A percentile compares a stretch with the other conserved stretches of the same genome.
phyloP scores from a whole-genome alignment of 2,113 vertebrate genomes.

The Lipophrys pholis region DNA sequence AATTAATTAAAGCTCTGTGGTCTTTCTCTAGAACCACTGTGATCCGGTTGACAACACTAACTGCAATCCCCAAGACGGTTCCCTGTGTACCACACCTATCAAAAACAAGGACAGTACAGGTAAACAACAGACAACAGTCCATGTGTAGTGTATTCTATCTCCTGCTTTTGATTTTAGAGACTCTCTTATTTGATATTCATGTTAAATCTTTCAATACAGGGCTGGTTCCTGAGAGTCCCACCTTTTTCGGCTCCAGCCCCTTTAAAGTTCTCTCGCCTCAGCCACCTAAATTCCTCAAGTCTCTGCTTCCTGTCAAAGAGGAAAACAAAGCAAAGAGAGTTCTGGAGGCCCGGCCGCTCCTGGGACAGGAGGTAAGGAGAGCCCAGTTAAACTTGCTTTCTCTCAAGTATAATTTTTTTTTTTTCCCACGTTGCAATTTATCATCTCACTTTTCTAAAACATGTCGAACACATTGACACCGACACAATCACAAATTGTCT shows the following conservation, averaged over 20 bases:
- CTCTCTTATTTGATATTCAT: not conserved
- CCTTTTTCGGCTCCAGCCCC: slow-evolving; percentile 89
- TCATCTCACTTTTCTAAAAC: slow-evolving; percentile 16
- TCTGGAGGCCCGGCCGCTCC: slow-evolving; percentile 91
- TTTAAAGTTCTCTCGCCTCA: slow-evolving; percentile 96
- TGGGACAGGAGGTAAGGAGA: slow-evolving; percentile 91
- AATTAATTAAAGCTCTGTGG: not conserved
- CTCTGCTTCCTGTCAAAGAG: slow-evolving; percentile 94
- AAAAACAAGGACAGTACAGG: slow-evolving; percentile 87
- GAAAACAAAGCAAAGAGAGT: slow-evolving; percentile 89
- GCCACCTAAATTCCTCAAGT: slow-evolving; percentile 96
- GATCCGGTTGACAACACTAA: slow-evolving; percentile 87
- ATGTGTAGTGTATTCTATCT: not conserved
- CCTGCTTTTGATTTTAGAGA: not conserved
- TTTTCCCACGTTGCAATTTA: not conserved
- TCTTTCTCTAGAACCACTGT: slow-evolving; percentile 84
- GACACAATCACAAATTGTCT: slow-evolving; percentile 11
- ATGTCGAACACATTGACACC: not conserved
- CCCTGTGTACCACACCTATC: slow-evolving; percentile 88
- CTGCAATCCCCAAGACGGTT: slow-evolving; percentile 86
- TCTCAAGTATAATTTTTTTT: not conserved
- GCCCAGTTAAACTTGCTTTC: not conserved
- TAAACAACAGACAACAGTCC: slow-evolving; percentile 41
- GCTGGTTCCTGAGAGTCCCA: slow-evolving; percentile 85
- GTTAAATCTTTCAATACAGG: slow-evolving; percentile 51